Evolutionary conservation across 1,140 invertebrate species (phyloP), one percentile per base, ranked within the genome.

Genomic region (Tetramorium simillimum): DNA sequence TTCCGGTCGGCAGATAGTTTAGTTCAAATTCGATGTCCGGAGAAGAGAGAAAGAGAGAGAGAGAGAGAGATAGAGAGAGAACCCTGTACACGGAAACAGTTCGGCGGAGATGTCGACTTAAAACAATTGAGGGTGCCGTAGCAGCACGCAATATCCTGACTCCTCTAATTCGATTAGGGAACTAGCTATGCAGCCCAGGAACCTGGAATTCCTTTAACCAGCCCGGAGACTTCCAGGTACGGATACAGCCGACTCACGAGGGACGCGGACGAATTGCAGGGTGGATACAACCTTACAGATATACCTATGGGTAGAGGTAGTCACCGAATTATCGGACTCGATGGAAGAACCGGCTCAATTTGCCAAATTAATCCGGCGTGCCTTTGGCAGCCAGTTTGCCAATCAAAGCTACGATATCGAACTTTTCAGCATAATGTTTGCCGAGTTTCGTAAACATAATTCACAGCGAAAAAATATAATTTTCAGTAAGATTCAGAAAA

Each of bases 1-100:
- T 91, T 93, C 89, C 91, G 89, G 84, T 78, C 72, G 81, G 81
- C 85, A 84, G 84, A 95, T 94, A 94, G 93, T 94, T 95, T 95
- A 94, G 93, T 95, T 92, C 93, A 95, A 95, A 95, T 95, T 95
- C 93, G 93, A 95, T 95, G 94, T 95, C 95, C 95, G 94, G 93
- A 85, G 63, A 40, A 67, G 73, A 53, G 5, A 40, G 62, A 67
- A 18, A 56, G 49, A 62, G 18, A 77, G 40, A 65, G 28, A 56
- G 46, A 56, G 49, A 62, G 12, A 77, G 40, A 65, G 21, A 65
- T 16, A 56, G 46, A 46, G 24, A 63, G n/a, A 65, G 46, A 62
- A 37, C 33, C 33, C 70, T 85, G 89, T 84, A 88, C 77, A 84
- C 78, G 87, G 88, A 82, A 87, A 91, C 88, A 65, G 86, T 89